Evolutionary conservation across 2,113 vertebrate genomes (phyloP).

Genomic region (Cygnus atratus): DNA sequence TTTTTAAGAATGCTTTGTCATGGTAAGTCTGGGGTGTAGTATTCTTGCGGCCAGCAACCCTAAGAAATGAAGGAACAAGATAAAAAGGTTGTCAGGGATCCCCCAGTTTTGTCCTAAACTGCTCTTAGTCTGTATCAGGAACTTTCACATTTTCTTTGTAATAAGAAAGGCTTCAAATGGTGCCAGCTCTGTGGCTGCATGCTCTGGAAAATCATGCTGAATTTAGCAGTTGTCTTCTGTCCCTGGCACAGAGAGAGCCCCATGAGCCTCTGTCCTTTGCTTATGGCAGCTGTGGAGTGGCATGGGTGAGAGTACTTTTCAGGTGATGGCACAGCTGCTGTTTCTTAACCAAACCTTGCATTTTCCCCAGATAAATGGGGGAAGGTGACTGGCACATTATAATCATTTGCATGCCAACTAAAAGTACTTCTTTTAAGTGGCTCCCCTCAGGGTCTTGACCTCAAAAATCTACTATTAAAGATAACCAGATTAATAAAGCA

Average conservation of each 20-base stretch:
- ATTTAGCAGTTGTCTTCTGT: not conserved
- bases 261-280: not conserved
- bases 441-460: not conserved
- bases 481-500: conserved; percentile 25
- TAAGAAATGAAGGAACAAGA: not conserved
- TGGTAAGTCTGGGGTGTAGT: not conserved
- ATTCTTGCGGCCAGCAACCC: not conserved
- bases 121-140: not conserved
- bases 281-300: not conserved
- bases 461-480: conserved; percentile 24
- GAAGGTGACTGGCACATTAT: not conserved
- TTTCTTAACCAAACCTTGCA: not conserved
- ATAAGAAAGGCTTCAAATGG: not conserved
- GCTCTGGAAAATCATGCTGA: not conserved
- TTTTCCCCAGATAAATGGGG: not conserved
- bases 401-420: not conserved
- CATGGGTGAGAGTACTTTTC: not conserved
- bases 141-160: not conserved
- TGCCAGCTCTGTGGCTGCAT: not conserved
- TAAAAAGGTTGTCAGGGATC: not conserved
- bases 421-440: not conserved
- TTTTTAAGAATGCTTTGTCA: not conserved
- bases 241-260: not conserved
- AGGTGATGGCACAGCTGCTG: not conserved
- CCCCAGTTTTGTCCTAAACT: not conserved